Evolutionary conservation across 2,797 vertebrate species (phyloP), one percentile per base, ranked within the genome.

Genomic region (Pteropus rufus): DNA sequence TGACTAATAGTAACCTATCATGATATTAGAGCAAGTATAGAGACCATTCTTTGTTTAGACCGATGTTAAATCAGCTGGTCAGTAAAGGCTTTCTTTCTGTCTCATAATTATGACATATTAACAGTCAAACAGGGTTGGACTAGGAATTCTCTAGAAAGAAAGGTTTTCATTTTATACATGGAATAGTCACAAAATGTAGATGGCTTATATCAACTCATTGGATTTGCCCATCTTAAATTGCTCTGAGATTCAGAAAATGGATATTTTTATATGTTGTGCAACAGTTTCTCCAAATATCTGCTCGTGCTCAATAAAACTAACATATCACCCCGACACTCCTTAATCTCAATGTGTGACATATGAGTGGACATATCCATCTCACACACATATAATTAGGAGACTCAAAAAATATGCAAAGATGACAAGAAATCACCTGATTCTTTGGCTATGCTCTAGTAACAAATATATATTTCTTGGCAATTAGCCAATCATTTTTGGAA

Each of bases 401-500:
- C 24, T 83, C 9, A 8, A 54, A 58, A 44, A 77, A 56, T 84
- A 89, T 10, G 2, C 70, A 81, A 90, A 93, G 82, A 91, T 24
- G 58, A 54, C 41, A 92, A 94, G 75, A 92, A 95, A 79, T 75
- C 24, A 76, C 34, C 89, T 91, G 62, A 89, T 81, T 97, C 72
- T 96, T 97, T 94, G 84, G 95, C 95, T 97, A 89, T 0, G 0
- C 92, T 96, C 95, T 95, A 96, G 93, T 94, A 97, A 96, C 86
- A 97, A 97, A 97, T 95, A 73, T 87, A 76, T 91, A 95, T 65
- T 72, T 65, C 77, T 90, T 98, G 97, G 97, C 95, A 92, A 93
- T 0, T 52, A 39, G 96, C 95, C 98, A 97, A 34, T 73, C 21
- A 67, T 90, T 87, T 97, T 97, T 97, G 73, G 96, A 98, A 98